Evolutionary conservation across 1,140 invertebrate species (phyloP).

Genomic region (Drosophila repleta): DNA sequence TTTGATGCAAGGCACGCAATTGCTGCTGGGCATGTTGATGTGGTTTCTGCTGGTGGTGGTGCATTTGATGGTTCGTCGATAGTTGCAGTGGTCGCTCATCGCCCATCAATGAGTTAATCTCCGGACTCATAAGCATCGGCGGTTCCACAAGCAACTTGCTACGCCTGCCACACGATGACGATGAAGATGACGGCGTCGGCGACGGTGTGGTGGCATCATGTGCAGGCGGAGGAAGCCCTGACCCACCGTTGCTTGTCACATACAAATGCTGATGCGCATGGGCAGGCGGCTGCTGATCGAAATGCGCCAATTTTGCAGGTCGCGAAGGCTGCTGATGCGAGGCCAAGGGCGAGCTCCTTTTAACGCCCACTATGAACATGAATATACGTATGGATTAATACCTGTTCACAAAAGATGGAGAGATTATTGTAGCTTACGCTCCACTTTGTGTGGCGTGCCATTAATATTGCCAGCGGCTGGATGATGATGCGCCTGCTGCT

Average conservation of each 20-base stretch:
- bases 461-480: slow-evolving; percentile 34
- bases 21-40: slow-evolving; percentile 48
- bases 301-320: slow-evolving; percentile 76
- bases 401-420: background rate
- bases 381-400: slow-evolving; percentile 3
- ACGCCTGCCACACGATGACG: slow-evolving; percentile 60
- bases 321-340: slow-evolving; percentile 73
- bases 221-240: slow-evolving; percentile 56
- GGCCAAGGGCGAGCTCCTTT: slow-evolving; percentile 75
- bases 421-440: slow-evolving; percentile 57
- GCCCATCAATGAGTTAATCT: slow-evolving; percentile 81
- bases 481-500: slow-evolving; percentile 30
- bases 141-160: slow-evolving; percentile 73
- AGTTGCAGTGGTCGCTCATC: slow-evolving; percentile 71
- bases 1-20: slow-evolving; percentile 50
- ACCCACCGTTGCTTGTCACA: slow-evolving; percentile 52
- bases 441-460: slow-evolving; percentile 75
- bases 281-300: slow-evolving; percentile 48
- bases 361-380: slow-evolving; percentile 65
- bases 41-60: slow-evolving; percentile 44
- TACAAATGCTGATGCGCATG: slow-evolving; percentile 57
- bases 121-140: slow-evolving; percentile 80
- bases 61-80: slow-evolving; percentile 36
- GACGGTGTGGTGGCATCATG: slow-evolving; percentile 69
- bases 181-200: slow-evolving; percentile 62